These are phyloP conservation scores for Ctenopoma multispine DNA, from an alignment of 2,797 vertebrate species.

Conservation along the genomic window DNA sequence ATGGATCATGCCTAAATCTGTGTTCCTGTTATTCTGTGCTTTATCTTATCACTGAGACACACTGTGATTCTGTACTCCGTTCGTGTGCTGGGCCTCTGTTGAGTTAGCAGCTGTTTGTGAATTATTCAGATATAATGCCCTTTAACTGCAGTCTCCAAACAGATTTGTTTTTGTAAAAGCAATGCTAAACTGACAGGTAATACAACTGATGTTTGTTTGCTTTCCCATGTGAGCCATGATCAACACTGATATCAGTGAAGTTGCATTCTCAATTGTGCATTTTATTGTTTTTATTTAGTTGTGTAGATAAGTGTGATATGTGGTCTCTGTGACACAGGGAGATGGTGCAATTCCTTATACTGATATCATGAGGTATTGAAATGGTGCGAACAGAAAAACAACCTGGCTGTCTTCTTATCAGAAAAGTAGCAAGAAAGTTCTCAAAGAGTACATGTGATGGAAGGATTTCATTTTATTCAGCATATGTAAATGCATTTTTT, in stretches of 20 bases:
- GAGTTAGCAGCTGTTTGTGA: slow-evolving; percentile 61
- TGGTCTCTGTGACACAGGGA: slow-evolving; percentile 2
- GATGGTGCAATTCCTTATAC: slow-evolving; percentile 17
- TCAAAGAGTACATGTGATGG: slow-evolving; percentile 22
- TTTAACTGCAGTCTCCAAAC: slow-evolving; percentile 52
- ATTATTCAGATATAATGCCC: slow-evolving; percentile 60
- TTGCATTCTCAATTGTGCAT: background rate
- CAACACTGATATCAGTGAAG: slow-evolving; percentile 20
- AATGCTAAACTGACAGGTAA: slow-evolving; percentile 41
- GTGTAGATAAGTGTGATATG: slow-evolving; percentile 30
- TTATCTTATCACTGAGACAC: slow-evolving; percentile 45
- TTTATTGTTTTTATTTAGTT: slow-evolving; percentile 40
- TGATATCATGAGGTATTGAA: slow-evolving; percentile 19
- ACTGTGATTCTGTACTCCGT: slow-evolving; percentile 41
- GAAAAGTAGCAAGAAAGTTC: background rate
- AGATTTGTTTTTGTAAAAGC: slow-evolving; percentile 50
- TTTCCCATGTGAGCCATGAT: slow-evolving; percentile 39
- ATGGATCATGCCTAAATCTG: background rate
- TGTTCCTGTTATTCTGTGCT: slow-evolving; percentile 1
- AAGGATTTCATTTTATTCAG: slow-evolving; percentile 19
- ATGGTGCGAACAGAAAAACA: slow-evolving; percentile 16
- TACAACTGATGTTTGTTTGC: slow-evolving; percentile 20
- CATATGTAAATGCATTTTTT: background rate
- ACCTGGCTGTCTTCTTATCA: background rate
- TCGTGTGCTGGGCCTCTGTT: slow-evolving; percentile 35